These are phyloP conservation scores for Mactra quadrangularis DNA, from an alignment of 1,140 invertebrate genomes.

Conservation along the genomic window DNA sequence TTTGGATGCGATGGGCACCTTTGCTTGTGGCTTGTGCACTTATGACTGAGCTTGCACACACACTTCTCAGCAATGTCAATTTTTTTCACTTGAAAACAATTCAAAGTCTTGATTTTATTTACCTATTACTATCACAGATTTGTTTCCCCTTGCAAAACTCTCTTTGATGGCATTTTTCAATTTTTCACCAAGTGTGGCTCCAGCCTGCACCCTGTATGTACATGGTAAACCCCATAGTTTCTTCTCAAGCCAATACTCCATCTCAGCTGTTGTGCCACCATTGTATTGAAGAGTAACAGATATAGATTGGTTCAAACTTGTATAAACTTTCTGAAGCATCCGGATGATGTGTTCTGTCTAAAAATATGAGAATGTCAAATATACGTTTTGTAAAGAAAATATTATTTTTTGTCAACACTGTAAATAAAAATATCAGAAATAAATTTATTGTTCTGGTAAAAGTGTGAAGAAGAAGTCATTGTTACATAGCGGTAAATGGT, in stretches of 20 bases:
- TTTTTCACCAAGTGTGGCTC: constrained; percentile 37
- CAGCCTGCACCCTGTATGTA: constrained; percentile 24
- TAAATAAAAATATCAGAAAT: too few relatives aligned
- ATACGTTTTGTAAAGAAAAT: neutral
- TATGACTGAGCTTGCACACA: too few relatives aligned
- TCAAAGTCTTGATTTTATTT: too few relatives aligned
- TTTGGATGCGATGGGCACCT: too few relatives aligned
- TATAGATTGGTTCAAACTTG: neutral
- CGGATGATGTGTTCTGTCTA: constrained; percentile 51
- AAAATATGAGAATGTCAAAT: too few relatives aligned
- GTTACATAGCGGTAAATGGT: too few relatives aligned
- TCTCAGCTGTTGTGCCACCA: constrained; percentile 42
- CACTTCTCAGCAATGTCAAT: too few relatives aligned
- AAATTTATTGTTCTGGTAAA: too few relatives aligned
- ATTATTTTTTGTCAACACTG: too few relatives aligned
- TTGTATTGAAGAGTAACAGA: constrained; percentile 50
- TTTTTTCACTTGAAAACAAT: too few relatives aligned
- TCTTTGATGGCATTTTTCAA: constrained; percentile 49
- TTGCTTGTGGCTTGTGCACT: too few relatives aligned
- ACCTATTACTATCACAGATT: constrained; percentile 57
- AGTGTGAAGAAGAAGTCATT: too few relatives aligned
- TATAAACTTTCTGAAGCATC: constrained; percentile 13
- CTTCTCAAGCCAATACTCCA: constrained; percentile 55
- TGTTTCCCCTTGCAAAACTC: constrained; percentile 48
- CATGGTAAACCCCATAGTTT: constrained; percentile 35